Evolutionary conservation across 2,888 invertebrate species (phyloP).

Genomic region (Pristionchus maxplancki): DNA sequence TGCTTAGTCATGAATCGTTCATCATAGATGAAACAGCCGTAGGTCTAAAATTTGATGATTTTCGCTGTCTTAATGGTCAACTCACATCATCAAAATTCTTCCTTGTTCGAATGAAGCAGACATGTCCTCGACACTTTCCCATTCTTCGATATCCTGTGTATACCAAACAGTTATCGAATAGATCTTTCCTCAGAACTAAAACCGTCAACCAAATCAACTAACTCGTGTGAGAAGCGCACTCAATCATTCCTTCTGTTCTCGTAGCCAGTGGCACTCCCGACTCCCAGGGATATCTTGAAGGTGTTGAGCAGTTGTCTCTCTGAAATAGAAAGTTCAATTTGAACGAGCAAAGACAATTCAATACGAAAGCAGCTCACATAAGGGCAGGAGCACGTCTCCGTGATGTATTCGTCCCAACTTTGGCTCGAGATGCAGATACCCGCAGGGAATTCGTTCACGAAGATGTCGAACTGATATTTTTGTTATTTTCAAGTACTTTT

Average conservation of each 20-base stretch:
- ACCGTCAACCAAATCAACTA: too few species aligned
- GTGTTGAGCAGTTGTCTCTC: not conserved
- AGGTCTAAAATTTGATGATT: not conserved
- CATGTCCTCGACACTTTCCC: not conserved
- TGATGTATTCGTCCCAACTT: too few species aligned
- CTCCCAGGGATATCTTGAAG: not conserved
- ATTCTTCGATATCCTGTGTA: not conserved
- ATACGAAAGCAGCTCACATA: too few species aligned
- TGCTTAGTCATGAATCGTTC: not conserved
- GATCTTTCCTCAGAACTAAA: too few species aligned
- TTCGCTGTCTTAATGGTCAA: too few species aligned
- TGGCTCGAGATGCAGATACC: not conserved
- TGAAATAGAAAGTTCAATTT: not conserved
- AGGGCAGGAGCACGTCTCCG: not conserved
- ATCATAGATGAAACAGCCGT: not conserved
- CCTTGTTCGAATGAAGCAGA: not conserved
- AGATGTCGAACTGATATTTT: not conserved
- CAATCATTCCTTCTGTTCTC: not conserved
- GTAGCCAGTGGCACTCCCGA: not conserved
- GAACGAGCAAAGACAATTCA: not conserved
- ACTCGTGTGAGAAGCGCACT: not conserved
- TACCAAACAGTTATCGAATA: too few species aligned
- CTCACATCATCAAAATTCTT: not conserved
- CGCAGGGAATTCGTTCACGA: not conserved
- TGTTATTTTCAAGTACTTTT: not conserved